Conservation (phyloP, 2,888 invertebrate genomes). For the Euclidia mi region DNA sequence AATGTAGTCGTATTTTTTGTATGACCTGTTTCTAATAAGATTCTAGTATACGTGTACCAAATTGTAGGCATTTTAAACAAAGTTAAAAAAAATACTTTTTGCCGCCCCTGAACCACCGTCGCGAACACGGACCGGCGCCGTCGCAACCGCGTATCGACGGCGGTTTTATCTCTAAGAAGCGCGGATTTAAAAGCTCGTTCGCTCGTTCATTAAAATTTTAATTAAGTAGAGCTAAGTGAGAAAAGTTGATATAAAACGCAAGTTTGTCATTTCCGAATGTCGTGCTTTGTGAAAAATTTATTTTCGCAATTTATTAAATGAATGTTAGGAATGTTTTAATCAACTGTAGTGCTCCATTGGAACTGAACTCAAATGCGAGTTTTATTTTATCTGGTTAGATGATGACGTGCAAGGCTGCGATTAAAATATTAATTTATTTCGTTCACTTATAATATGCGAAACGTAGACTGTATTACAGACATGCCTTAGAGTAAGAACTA, state of each 20-base stretch:
- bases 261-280: conserved; percentile 40
- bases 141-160: conserved; percentile 6
- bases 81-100: too few relatives aligned
- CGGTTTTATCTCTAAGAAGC: conserved; percentile 36
- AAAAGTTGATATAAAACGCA: conserved; percentile 29
- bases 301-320: conserved; percentile 15
- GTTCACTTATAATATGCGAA: too few relatives aligned
- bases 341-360: conserved; percentile 17
- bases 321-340: conserved; percentile 43
- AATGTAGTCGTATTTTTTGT: too few relatives aligned
- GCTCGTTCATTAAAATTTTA: conserved; percentile 46
- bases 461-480: too few relatives aligned
- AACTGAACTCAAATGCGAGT: not conserved
- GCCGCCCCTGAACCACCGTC: too few relatives aligned
- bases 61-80: too few relatives aligned
- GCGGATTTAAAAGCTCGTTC: conserved; percentile 28
- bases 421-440: too few relatives aligned
- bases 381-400: not conserved
- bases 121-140: conserved; percentile 11
- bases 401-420: too few relatives aligned
- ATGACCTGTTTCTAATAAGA: too few relatives aligned
- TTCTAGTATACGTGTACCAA: too few relatives aligned
- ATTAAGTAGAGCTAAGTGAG: conserved; percentile 39
- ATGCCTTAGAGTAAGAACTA: too few relatives aligned
- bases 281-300: conserved; percentile 20